Evolutionary conservation across 2,888 invertebrate genomes (phyloP).

Genomic region (Drosophila antonietae): DNA sequence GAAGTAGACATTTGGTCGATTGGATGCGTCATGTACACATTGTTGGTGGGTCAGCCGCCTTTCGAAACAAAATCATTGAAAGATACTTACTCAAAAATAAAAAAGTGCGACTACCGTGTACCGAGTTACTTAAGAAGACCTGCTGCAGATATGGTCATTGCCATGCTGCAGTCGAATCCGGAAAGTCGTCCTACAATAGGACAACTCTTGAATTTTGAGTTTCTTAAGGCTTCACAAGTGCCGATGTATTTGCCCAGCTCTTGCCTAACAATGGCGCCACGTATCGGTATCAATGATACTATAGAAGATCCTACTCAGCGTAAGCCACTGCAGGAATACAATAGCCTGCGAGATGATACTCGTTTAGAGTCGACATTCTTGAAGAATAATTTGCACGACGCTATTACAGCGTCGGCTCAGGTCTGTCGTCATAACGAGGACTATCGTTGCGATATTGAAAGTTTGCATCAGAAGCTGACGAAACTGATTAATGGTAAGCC

Average conservation of each 20-base stretch:
- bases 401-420: slow-evolving; percentile 84
- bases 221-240: slow-evolving; percentile 89
- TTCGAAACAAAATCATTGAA: slow-evolving; percentile 98
- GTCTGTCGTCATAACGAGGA: slow-evolving; percentile 83
- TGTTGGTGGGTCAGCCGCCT: slow-evolving; percentile 98
- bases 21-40: slow-evolving; percentile 99
- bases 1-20: slow-evolving; percentile 99
- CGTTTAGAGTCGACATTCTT: slow-evolving; percentile 84
- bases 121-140: slow-evolving; percentile 88
- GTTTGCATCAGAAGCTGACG: slow-evolving; percentile 82
- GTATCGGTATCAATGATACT: slow-evolving; percentile 85
- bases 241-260: slow-evolving; percentile 95
- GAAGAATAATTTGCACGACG: slow-evolving; percentile 84
- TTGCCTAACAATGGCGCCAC: slow-evolving; percentile 97
- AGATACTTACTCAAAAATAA: slow-evolving; percentile 97
- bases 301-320: slow-evolving; percentile 77
- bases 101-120: slow-evolving; percentile 96
- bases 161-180: slow-evolving; percentile 94
- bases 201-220: slow-evolving; percentile 91
- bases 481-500: slow-evolving; percentile 85
- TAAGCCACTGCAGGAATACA: slow-evolving; percentile 89
- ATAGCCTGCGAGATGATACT: slow-evolving; percentile 84
- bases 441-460: slow-evolving; percentile 83
- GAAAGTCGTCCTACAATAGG: slow-evolving; percentile 91
- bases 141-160: slow-evolving; percentile 91